Conservation (phyloP, 2,888 invertebrate species). For the Ethmia dodecea region DNA sequence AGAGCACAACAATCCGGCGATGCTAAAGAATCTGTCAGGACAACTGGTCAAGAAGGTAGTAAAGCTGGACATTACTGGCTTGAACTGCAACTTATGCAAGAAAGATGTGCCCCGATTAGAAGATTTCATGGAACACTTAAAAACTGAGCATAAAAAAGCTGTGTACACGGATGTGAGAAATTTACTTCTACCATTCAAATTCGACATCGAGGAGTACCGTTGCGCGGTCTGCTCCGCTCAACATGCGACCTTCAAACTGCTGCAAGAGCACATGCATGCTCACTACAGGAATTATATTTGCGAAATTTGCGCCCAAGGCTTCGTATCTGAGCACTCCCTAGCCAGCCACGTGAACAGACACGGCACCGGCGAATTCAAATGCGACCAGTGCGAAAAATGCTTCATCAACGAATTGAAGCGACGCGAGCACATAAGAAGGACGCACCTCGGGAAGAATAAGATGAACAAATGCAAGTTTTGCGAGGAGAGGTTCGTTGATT, state of each 20-base stretch:
- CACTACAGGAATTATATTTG: conserved; percentile 50
- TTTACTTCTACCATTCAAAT: conserved; percentile 51
- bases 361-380: conserved; percentile 38
- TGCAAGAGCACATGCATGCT: conserved; percentile 53
- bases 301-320: conserved; percentile 36
- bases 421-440: conserved; percentile 23
- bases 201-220: conserved; percentile 37
- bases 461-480: conserved; percentile 41
- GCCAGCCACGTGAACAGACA: conserved; percentile 35
- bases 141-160: conserved; percentile 26
- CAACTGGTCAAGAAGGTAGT: conserved; percentile 34
- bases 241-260: conserved; percentile 40
- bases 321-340: conserved; percentile 33
- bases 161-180: conserved; percentile 37
- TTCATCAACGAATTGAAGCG: conserved; percentile 27
- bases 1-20: conserved; percentile 35
- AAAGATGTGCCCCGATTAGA: conserved; percentile 29
- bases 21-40: conserved; percentile 29
- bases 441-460: conserved; percentile 24
- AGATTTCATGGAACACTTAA: conserved; percentile 34
- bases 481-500: conserved; percentile 38
- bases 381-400: conserved; percentile 38
- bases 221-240: conserved; percentile 40
- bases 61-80: conserved; percentile 43
- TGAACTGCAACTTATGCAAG: conserved; percentile 40